Conservation (phyloP, 2,888 invertebrate genomes). For the Ellobium chinense region DNA sequence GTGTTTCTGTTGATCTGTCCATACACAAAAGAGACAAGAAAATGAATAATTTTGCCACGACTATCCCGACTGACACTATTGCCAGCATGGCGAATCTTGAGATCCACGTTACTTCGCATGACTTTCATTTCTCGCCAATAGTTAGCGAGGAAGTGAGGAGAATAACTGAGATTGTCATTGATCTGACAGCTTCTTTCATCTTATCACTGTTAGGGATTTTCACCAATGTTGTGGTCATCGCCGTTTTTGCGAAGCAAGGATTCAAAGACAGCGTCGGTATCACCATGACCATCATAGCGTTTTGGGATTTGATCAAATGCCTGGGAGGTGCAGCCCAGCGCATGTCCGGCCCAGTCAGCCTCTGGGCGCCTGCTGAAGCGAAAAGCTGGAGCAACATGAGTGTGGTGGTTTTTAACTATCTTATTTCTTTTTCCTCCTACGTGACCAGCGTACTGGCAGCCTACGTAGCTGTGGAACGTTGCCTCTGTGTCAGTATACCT, state of each 20-base stretch:
- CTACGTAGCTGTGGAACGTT: constrained; percentile 10
- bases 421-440: constrained; percentile 8
- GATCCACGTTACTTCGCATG: not conserved
- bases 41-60: too few relatives aligned
- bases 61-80: not conserved
- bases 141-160: not conserved
- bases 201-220: not conserved
- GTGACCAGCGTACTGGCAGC: constrained; percentile 6
- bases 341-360: not conserved
- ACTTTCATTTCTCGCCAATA: too few relatives aligned
- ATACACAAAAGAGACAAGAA: too few relatives aligned
- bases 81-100: not conserved
- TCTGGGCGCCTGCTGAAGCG: not conserved
- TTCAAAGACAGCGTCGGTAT: constrained; percentile 21
- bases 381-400: constrained; percentile 3
- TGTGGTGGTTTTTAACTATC: constrained; percentile 1
- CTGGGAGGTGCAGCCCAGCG: not conserved
- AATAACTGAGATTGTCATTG: not conserved
- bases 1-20: too few relatives aligned
- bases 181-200: not conserved
- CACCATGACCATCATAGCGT: constrained; percentile 7
- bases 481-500: not conserved
- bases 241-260: constrained; percentile 3
- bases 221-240: constrained; percentile 13
- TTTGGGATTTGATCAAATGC: constrained; percentile 25